Base-by-base conservation (phyloP, 2,113 vertebrate genomes). In the Sebastes schlegelii region DNA sequence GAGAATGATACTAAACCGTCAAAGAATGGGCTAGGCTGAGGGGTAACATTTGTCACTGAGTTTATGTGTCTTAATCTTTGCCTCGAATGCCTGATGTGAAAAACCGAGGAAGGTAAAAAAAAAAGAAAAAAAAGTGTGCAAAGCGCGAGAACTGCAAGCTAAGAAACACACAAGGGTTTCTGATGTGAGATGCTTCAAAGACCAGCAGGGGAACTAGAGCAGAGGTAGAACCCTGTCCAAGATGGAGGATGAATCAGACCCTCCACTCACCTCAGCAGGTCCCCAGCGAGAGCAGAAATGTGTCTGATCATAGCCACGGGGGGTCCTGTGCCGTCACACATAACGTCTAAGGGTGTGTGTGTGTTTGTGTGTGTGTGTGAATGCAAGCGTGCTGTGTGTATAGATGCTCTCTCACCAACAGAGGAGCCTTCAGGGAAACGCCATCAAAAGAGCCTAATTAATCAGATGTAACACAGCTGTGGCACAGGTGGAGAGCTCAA, bases 371-470 rank as follows among this genome's bases (percentile, higher is more conserved):
- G 63, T 19, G 52, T 68, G 67, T 80, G 73, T 42, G 71, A 75
- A 34, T 34, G 34, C 34, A 34, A 34, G 34, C 34, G 51, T 52
- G 51, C 51, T 52, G 34, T 17, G 51, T 17, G 17, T 52, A 52
- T 17, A 52, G 45, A 65, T 43, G 77, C 64, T 51, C 48, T 60
- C 83, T 62, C 51, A 79, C 60, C 7, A 46, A 79, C 71, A 34
- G 19, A 26, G 34, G 40, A 72, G 77, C 63, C 87, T 76, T 74
- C 23, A 16, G 89, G 71, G 86, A 83, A 40, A 45, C 48, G 9
- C 77, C 81, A 81, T 84, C 71, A 85, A 89, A 86, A 78, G 61
- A 81, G 57, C n/a, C 62, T 80, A 86, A 92, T 91, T 88, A 89
- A 92, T 92, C 70, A 90, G 77, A 86, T 6, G 13, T 51, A 72